These are phyloP conservation scores for Ctenopoma multispine DNA, from an alignment of 2,797 vertebrate genomes.

Conservation along the genomic window DNA sequence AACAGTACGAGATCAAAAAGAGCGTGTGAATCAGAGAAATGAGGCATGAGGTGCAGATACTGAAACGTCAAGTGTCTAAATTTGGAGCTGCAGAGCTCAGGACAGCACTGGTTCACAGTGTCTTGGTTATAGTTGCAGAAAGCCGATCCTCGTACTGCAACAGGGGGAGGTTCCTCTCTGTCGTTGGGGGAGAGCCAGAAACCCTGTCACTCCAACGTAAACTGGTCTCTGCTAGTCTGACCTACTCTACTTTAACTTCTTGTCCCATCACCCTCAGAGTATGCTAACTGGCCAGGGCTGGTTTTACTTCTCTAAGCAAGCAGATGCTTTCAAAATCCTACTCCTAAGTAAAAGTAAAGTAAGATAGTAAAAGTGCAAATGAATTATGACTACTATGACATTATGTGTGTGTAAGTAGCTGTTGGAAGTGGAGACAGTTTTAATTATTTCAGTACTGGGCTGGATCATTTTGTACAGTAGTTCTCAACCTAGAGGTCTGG, in stretches of 20 bases:
- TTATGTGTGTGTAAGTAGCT: not conserved
- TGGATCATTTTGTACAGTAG: not conserved
- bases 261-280: conserved; percentile 12
- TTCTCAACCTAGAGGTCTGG: not conserved
- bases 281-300: conserved; percentile 44
- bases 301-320: conserved; percentile 42
- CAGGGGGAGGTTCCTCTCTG: conserved; percentile 49
- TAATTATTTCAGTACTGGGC: not conserved
- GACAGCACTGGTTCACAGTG: conserved; percentile 45
- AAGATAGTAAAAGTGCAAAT: not conserved
- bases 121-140: conserved; percentile 72
- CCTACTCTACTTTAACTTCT: conserved; percentile 19
- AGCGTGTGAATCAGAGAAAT: conserved; percentile 38
- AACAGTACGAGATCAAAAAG: not conserved
- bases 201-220: conserved; percentile 25
- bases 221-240: conserved; percentile 54
- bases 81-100: conserved; percentile 58
- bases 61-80: conserved; percentile 64
- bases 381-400: not conserved
- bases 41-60: conserved; percentile 40
- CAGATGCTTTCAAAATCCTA: conserved; percentile 28
- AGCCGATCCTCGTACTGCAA: conserved; percentile 64
- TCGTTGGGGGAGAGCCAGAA: not conserved
- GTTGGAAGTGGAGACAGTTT: not conserved
- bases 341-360: not conserved